These are phyloP conservation scores for Regulus satrapa DNA, from an alignment of 2,113 vertebrate species.

Conservation along the genomic window DNA sequence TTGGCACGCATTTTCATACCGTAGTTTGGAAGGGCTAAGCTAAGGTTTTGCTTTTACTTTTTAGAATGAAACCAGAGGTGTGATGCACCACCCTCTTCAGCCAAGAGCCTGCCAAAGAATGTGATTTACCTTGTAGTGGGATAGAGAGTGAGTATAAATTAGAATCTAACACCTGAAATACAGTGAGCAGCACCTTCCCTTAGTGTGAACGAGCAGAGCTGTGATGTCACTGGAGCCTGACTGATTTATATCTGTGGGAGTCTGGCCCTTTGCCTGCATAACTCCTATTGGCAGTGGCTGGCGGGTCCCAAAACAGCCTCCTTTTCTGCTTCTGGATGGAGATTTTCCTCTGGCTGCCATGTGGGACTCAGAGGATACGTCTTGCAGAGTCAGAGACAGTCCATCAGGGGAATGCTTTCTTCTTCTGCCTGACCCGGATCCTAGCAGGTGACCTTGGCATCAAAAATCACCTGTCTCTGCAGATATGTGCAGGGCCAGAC, in stretches of 20 bases:
- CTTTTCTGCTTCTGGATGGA: neutral
- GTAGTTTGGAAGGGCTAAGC: neutral
- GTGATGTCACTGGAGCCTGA: neutral
- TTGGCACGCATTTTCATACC: neutral
- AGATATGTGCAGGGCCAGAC: neutral
- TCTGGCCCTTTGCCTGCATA: neutral
- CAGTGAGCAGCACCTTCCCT: neutral
- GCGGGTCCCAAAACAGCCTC: neutral
- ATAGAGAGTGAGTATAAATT: neutral
- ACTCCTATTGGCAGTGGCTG: neutral
- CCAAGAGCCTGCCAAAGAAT: neutral
- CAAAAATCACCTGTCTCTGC: neutral
- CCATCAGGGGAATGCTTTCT: neutral
- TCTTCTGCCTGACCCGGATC: neutral
- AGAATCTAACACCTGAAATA: neutral
- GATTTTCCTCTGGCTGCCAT: neutral
- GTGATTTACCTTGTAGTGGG: neutral
- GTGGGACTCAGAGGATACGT: neutral
- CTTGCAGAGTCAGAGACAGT: neutral
- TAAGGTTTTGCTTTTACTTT: slow-evolving; percentile 11
- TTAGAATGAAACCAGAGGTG: neutral
- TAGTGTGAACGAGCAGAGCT: neutral
- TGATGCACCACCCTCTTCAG: neutral
- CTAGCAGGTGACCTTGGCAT: neutral
- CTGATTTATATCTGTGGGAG: neutral